phyloP scores from a whole-genome alignment of 2,113 vertebrate genomes.

The Peromyscus maniculatus region DNA sequence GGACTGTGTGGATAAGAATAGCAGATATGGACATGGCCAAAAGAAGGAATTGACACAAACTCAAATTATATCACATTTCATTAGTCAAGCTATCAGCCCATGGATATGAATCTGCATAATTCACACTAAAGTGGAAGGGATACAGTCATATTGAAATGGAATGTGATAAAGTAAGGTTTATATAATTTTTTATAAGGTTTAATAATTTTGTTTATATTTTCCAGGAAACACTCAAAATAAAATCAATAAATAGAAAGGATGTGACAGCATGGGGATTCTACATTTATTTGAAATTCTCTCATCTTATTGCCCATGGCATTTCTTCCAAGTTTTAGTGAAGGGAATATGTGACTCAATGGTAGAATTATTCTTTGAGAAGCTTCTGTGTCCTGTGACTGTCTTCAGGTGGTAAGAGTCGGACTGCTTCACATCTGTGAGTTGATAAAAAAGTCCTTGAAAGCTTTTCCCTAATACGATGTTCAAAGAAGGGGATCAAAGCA shows the following conservation, averaged over 20 bases:
- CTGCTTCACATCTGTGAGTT: not conserved
- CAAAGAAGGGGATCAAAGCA: not conserved
- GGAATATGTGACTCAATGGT: not conserved
- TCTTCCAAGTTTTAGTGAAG: not conserved
- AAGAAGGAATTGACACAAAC: not conserved
- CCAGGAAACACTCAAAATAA: not conserved
- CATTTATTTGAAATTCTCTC: not conserved
- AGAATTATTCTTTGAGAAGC: not conserved
- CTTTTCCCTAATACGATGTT: not conserved
- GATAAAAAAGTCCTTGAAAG: not conserved
- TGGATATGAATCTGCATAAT: not conserved
- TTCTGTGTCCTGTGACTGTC: not conserved
- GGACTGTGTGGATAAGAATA: not conserved
- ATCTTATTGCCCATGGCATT: not conserved
- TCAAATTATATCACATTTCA: not conserved
- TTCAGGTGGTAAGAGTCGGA: not conserved
- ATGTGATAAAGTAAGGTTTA: not conserved
- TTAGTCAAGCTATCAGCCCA: not conserved
- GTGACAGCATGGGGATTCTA: not conserved
- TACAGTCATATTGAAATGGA: not conserved
- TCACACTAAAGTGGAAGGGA: not conserved
- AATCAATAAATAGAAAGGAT: not conserved
- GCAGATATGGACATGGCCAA: not conserved
- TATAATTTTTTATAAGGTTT: too few relatives aligned
- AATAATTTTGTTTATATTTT: not conserved